Evolutionary conservation across 2,113 vertebrate genomes (phyloP).

Genomic region (Gnathochromis pfefferi): DNA sequence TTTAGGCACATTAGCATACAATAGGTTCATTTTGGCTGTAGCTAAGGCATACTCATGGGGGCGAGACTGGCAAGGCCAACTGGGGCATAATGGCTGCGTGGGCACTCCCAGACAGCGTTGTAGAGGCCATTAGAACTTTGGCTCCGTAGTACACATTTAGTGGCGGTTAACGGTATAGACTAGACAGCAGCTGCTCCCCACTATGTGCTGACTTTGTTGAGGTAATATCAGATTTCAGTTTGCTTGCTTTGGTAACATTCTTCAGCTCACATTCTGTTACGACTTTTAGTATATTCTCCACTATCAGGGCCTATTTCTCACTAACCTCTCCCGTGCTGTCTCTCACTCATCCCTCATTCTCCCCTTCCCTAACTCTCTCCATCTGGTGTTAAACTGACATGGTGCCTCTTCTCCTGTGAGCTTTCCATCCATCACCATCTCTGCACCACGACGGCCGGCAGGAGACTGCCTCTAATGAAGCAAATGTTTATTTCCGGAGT

Average conservation of each 20-base stretch:
- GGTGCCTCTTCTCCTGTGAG: constrained; percentile 34
- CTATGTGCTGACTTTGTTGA: not conserved
- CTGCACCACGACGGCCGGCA: constrained; percentile 24
- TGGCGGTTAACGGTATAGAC: not conserved
- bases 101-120: constrained; percentile 13
- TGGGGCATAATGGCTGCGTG: constrained; percentile 31
- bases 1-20: constrained; percentile 64
- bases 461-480: constrained; percentile 47
- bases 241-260: not conserved
- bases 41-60: constrained; percentile 1
- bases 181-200: not conserved
- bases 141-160: not conserved
- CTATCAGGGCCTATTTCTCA: constrained; percentile 16
- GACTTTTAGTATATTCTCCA: constrained; percentile 25
- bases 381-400: constrained; percentile 57
- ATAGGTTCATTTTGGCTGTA: constrained; percentile 41
- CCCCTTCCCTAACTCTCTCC: constrained; percentile 27
- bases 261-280: constrained; percentile 23
- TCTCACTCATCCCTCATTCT: constrained; percentile 27
- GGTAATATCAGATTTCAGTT: not conserved
- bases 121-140: constrained; percentile 37
- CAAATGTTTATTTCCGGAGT: constrained; percentile 53
- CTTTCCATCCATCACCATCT: constrained; percentile 48
- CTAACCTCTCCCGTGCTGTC: not conserved
- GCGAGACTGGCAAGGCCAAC: constrained; percentile 34